Base-by-base conservation (phyloP, 2,888 invertebrate species). In the Eupithecia tripunctaria region DNA sequence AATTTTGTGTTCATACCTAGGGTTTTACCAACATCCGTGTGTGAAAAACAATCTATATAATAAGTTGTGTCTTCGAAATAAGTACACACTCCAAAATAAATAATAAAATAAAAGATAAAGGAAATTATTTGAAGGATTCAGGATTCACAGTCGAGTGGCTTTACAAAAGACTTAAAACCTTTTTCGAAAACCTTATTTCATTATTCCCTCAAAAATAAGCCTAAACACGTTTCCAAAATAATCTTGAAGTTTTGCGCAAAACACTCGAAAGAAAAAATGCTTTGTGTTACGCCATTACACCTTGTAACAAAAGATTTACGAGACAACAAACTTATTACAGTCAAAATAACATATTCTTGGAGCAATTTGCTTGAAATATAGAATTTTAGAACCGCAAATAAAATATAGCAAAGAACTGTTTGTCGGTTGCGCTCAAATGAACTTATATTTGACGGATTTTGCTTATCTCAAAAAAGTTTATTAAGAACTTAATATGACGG, bases 191-290 rank as follows among this genome's bases (percentile, higher is more conserved):
- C 38, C 38, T 21, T 29, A 18, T 60, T 60, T 60, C 18, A 60
- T 60, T 60, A 29, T 29, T 25, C 36, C 5, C 6, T 8, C 51
- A 67, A 67, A 69, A 69, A 71, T 72, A 56, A 68, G 25, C 64
- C 73, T 65, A 72, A 78, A 70, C 76, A 76, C 72, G 78, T 69
- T 80, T 78, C 72, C 78, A 71, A 38, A 67, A 15, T 32, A 29
- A 21, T 62, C 62, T 64, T 25, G 7, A 63, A 59, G 62, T 36
- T 63, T 67, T 87, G 86, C 82, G 82, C 86, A 87, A 89, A 84
- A 76, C 73, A 78, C 72, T 77, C 68, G 74, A 84, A 75, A 81
- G 82, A 88, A 84, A 86, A 82, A 70, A 25, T 78, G 43, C 29
- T 51, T 72, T 72, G 47, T 68, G 10, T 21, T 67, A n/a, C 66